phyloP scores from a whole-genome alignment of 2,797 vertebrate genomes.

The Cyprinella venusta region DNA sequence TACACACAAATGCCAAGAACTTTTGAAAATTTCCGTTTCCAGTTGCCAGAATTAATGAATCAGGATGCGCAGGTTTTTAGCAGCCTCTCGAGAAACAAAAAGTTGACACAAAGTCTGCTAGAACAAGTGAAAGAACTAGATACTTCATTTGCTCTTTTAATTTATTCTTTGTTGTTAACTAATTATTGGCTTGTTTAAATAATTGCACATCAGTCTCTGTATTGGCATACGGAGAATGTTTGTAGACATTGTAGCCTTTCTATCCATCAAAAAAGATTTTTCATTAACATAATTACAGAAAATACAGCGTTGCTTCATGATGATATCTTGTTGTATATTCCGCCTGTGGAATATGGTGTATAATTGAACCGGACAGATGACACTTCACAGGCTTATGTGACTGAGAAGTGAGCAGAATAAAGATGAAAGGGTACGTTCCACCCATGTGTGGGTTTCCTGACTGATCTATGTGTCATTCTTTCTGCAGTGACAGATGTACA shows the following conservation, averaged over 20 bases:
- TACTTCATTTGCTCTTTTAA: background rate
- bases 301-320: background rate
- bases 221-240: background rate
- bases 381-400: background rate
- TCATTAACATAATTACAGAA: background rate
- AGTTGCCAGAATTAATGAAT: background rate
- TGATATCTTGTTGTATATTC: background rate
- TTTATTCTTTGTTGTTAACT: background rate
- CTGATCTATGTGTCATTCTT: conserved; percentile 11
- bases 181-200: background rate
- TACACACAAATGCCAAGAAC: conserved; percentile 6
- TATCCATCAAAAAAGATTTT: background rate
- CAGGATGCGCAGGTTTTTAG: background rate
- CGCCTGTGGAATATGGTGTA: background rate
- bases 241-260: background rate
- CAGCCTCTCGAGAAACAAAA: background rate
- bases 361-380: conserved; percentile 18
- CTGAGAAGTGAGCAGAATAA: background rate
- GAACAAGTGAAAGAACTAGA: background rate
- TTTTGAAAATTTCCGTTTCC: background rate
- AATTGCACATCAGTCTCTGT: background rate
- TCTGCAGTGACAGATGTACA: conserved; percentile 16
- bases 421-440: background rate
- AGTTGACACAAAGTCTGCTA: background rate
- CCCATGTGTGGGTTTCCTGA: conserved; percentile 6